These are phyloP conservation scores for Herminia tarsipennalis DNA, from an alignment of 2,888 invertebrate species.

Conservation along the genomic window DNA sequence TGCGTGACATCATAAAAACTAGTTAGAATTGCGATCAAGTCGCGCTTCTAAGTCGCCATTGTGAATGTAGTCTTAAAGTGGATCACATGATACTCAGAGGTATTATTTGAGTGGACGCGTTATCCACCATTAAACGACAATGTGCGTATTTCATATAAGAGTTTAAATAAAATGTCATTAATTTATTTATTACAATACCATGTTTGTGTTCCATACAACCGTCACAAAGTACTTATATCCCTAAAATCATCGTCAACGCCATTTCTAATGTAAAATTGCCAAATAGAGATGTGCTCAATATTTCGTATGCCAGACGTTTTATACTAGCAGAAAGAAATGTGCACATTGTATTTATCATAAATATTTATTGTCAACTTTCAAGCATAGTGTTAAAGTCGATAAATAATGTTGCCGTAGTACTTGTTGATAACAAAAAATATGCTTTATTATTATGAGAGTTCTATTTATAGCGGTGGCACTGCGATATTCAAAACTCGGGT, in stretches of 20 bases:
- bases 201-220: slow-evolving; percentile 51
- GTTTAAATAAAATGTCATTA: slow-evolving; percentile 45
- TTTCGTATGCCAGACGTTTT: slow-evolving; percentile 50
- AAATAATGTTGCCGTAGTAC: slow-evolving; percentile 77
- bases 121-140: slow-evolving; percentile 54
- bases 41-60: neutral
- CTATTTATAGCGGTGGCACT: slow-evolving; percentile 72
- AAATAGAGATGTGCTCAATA: slow-evolving; percentile 74
- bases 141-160: slow-evolving; percentile 74
- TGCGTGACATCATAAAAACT: too few species aligned
- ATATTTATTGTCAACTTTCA: slow-evolving; percentile 71
- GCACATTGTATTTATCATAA: slow-evolving; percentile 72
- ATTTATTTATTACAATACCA: slow-evolving; percentile 53
- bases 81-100: slow-evolving; percentile 32
- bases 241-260: slow-evolving; percentile 43
- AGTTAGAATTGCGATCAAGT: too few species aligned
- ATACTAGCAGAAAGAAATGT: slow-evolving; percentile 61
- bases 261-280: slow-evolving; percentile 55
- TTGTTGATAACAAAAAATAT: slow-evolving; percentile 79
- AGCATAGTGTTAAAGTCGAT: slow-evolving; percentile 74
- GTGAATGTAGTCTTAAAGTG: slow-evolving; percentile 6
- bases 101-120: slow-evolving; percentile 57
- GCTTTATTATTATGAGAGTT: slow-evolving; percentile 78
- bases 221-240: slow-evolving; percentile 71
- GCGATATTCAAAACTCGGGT: slow-evolving; percentile 62